A percentile compares a stretch with the other conserved stretches of the same genome.
These are phyloP conservation scores for Pachycephus smyrnensis DNA, from an alignment of 2,888 invertebrate genomes.

Conservation along the genomic window DNA sequence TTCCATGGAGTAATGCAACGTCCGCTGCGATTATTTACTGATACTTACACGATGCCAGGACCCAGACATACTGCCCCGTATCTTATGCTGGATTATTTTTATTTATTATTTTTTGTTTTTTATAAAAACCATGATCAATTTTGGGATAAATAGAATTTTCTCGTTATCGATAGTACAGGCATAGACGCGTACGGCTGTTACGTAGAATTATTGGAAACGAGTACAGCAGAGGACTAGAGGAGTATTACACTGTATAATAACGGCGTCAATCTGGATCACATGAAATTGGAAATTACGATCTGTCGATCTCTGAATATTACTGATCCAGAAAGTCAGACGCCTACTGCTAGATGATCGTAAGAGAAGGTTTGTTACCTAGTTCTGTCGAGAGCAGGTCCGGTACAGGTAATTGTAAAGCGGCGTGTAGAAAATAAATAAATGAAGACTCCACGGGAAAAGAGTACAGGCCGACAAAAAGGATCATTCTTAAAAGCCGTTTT, in stretches of 20 bases:
- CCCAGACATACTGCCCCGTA: conserved; percentile 22
- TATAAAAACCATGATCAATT: background rate
- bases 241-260: background rate
- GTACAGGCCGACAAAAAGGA: background rate
- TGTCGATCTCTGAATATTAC: background rate
- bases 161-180: background rate
- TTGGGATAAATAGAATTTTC: background rate
- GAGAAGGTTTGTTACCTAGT: background rate
- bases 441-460: background rate
- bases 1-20: conserved; percentile 62
- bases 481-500: background rate
- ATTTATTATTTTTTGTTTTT: background rate
- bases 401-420: background rate
- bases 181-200: too few relatives aligned
- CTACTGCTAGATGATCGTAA: background rate
- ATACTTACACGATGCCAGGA: conserved; percentile 55
- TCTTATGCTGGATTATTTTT: background rate
- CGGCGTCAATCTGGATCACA: background rate
- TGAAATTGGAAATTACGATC: background rate
- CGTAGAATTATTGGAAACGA: too few relatives aligned
- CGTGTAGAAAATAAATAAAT: background rate
- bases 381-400: background rate
- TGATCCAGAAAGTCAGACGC: background rate
- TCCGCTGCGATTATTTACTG: conserved; percentile 64
- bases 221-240: too few relatives aligned